phyloP scores from a whole-genome alignment of 2,113 vertebrate species.

The Marmota monax region DNA sequence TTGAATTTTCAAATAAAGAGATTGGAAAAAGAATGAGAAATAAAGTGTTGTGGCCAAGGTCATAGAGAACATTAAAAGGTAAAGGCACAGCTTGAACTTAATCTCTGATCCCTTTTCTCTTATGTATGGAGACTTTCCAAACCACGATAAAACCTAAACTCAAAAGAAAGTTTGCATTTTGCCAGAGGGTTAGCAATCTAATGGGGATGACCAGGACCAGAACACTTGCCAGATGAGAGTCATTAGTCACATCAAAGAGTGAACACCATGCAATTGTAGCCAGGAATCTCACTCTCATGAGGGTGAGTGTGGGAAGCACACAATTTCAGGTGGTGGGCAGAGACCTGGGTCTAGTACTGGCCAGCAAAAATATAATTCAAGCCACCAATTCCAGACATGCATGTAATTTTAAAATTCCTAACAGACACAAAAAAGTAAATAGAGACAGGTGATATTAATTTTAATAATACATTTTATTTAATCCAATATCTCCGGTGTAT shows the following conservation, averaged over 20 bases:
- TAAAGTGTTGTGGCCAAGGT: background rate
- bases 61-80: background rate
- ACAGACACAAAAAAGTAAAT: constrained; percentile 34
- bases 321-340: background rate
- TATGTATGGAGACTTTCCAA: background rate
- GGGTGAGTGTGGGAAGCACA: background rate
- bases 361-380: background rate
- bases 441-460: constrained; percentile 46
- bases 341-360: background rate
- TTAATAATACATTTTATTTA: constrained; percentile 42
- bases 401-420: constrained; percentile 48
- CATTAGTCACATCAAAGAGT: background rate
- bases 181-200: background rate
- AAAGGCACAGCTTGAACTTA: background rate
- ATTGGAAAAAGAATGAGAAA: background rate
- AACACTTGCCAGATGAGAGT: background rate
- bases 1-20: background rate
- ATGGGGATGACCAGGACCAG: background rate
- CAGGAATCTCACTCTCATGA: background rate
- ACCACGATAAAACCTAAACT: background rate
- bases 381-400: background rate
- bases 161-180: background rate
- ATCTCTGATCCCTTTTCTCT: background rate
- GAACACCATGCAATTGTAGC: background rate
- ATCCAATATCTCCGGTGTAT: background rate